Percentiles rank a stretch among this genome's conserved stretches.
Conservation (phyloP, 2,113 vertebrate species). For the Sula dactylatra region DNA sequence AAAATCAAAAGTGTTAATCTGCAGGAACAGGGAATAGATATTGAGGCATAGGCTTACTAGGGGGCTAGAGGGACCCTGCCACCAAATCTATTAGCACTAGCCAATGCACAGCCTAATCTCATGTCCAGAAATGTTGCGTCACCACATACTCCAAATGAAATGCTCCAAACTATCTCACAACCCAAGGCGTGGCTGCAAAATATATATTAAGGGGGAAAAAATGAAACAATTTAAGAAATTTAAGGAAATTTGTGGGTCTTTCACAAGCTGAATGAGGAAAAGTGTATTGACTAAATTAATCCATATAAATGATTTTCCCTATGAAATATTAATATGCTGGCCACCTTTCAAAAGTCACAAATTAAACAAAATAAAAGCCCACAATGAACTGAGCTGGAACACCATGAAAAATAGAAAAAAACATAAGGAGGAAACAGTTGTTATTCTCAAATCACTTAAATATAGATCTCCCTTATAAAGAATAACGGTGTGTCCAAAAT, state of each 20-base stretch:
- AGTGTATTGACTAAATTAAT: neutral
- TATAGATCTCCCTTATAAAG: slow-evolving; percentile 28
- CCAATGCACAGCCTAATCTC: neutral
- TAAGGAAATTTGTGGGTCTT: neutral
- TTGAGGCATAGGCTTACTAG: neutral
- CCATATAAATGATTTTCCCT: neutral
- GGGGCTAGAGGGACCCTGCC: neutral
- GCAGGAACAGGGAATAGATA: neutral
- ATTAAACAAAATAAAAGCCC: neutral
- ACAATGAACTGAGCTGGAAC: neutral
- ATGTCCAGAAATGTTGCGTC: neutral
- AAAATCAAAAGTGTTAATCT: neutral
- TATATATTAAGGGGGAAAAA: neutral
- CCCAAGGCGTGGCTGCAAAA: neutral
- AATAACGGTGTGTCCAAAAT: neutral
- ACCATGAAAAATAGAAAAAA: neutral
- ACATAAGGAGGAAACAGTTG: neutral
- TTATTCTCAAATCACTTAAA: slow-evolving; percentile 1
- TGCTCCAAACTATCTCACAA: neutral
- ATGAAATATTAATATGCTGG: neutral
- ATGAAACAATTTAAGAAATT: neutral
- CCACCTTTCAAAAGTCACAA: neutral
- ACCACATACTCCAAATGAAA: neutral
- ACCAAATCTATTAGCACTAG: neutral
- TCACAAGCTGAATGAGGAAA: neutral